These are phyloP conservation scores for Meleagris gallopavo DNA, from an alignment of 2,113 vertebrate genomes.

Conservation along the genomic window DNA sequence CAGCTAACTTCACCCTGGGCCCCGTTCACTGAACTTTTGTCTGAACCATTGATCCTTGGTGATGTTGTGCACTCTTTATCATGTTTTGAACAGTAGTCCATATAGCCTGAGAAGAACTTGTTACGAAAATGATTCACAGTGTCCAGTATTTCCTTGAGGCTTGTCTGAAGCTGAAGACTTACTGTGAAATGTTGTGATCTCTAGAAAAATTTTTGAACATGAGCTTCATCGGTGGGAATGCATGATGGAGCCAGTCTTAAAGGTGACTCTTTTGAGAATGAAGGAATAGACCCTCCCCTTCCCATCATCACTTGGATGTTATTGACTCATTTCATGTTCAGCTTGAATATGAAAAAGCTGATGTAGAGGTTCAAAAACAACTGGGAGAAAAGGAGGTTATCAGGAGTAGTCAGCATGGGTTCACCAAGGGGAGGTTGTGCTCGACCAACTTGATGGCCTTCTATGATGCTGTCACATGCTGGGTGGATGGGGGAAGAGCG, in stretches of 20 bases:
- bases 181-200: background rate
- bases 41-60: rapidly evolving
- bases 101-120: background rate
- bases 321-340: background rate
- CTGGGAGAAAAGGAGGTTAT: too few species aligned
- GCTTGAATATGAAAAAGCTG: background rate
- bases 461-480: too few species aligned
- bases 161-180: background rate
- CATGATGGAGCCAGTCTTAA: background rate
- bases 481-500: too few species aligned
- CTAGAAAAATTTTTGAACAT: background rate
- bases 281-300: background rate
- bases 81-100: background rate
- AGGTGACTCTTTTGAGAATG: background rate
- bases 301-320: background rate
- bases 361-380: background rate
- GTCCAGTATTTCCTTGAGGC: background rate
- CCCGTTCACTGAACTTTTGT: background rate
- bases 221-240: background rate
- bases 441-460: too few species aligned
- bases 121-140: background rate
- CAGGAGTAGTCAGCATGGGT: too few species aligned
- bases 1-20: background rate
- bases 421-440: too few species aligned
- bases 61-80: background rate